Percentiles rank a stretch among this genome's conserved stretches.
These are phyloP conservation scores for Phylloscopus trochiloides DNA, from an alignment of 2,113 vertebrate species.

Conservation along the genomic window DNA sequence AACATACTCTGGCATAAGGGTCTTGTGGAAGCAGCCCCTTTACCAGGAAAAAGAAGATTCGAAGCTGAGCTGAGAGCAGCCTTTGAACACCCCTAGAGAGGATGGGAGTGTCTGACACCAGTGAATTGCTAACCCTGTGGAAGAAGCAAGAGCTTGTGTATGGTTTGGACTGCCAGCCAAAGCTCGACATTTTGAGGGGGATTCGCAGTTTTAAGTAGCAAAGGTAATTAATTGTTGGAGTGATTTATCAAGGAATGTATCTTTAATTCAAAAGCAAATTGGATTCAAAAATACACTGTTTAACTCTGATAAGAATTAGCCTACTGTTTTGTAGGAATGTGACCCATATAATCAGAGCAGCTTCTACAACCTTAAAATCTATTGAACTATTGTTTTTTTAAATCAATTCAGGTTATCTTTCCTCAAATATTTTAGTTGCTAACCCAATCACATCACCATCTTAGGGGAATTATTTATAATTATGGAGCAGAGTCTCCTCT, in stretches of 20 bases:
- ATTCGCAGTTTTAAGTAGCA: background rate
- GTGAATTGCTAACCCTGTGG: background rate
- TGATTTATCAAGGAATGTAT: background rate
- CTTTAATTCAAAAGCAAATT: background rate
- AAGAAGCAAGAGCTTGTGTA: background rate
- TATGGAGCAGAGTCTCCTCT: slow-evolving; percentile 1
- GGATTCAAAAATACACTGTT: background rate
- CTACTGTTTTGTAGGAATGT: background rate
- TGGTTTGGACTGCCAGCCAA: background rate
- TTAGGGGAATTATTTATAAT: slow-evolving; percentile 4
- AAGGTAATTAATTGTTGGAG: slow-evolving; percentile 4
- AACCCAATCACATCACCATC: background rate
- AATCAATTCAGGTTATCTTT: background rate
- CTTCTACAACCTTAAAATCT: background rate
- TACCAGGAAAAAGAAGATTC: background rate
- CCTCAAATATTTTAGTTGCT: background rate
- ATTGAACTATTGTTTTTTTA: background rate
- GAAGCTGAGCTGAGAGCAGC: background rate
- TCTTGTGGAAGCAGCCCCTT: background rate
- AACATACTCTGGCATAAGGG: background rate
- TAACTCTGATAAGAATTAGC: background rate
- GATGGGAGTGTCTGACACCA: background rate
- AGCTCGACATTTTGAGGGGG: background rate
- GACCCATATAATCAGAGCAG: background rate
- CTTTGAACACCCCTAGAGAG: background rate